phyloP scores from a whole-genome alignment of 2,113 vertebrate genomes.

The Urocolius indicus region DNA sequence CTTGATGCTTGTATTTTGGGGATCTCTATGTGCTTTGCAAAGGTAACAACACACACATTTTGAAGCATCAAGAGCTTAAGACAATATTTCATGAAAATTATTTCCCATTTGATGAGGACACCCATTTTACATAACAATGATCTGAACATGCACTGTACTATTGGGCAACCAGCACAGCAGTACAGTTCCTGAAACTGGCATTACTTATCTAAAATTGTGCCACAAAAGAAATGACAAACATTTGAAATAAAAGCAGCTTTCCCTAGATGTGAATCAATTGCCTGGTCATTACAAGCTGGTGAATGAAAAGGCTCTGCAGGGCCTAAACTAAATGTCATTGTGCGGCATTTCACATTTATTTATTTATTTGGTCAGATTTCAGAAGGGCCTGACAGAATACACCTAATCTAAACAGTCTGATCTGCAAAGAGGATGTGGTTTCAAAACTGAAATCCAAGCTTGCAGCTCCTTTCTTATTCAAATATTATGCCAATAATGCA shows the following conservation, averaged over 20 bases:
- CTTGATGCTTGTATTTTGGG: background rate
- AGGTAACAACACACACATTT: background rate
- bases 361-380: conserved; percentile 26
- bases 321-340: background rate
- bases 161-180: background rate
- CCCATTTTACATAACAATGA: background rate
- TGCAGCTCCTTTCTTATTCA: background rate
- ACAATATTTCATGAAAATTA: rapidly evolving
- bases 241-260: background rate
- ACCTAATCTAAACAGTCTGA: background rate
- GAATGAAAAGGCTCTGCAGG: background rate
- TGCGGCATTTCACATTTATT: background rate
- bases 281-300: background rate
- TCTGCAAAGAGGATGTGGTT: background rate
- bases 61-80: background rate
- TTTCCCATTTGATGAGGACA: background rate
- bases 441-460: background rate
- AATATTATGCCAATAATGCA: background rate
- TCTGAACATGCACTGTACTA: background rate
- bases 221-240: background rate
- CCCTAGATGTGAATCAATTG: background rate
- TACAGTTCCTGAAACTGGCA: background rate
- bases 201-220: background rate
- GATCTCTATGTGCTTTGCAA: background rate
- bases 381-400: background rate